These are phyloP conservation scores for Colossoma macropomum DNA, from an alignment of 2,113 vertebrate species.

Conservation along the genomic window DNA sequence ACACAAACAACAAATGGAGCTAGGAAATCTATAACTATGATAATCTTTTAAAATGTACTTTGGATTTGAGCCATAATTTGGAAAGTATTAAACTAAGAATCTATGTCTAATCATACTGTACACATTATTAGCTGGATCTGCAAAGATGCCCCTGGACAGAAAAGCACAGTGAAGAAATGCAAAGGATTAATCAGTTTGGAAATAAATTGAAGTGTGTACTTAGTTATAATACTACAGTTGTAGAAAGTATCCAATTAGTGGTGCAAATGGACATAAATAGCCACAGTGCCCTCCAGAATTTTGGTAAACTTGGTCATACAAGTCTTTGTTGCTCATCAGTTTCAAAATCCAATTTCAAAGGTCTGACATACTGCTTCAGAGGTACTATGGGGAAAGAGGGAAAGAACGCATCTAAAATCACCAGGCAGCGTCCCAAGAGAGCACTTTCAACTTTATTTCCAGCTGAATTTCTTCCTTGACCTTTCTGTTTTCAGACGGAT, in stretches of 20 bases:
- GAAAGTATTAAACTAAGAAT: neutral
- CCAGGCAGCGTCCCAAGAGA: neutral
- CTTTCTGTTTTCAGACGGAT: slow-evolving; percentile 34
- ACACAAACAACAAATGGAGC: neutral
- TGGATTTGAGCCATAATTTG: neutral
- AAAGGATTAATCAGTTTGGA: neutral
- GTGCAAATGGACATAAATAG: too few species aligned
- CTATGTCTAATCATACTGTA: neutral
- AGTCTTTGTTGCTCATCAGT: neutral
- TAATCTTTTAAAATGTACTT: slow-evolving; percentile 13
- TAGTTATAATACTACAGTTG: neutral
- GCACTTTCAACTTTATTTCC: slow-evolving; percentile 30
- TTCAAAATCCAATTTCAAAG: neutral
- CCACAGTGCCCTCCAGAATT: neutral
- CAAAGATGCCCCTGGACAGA: neutral
- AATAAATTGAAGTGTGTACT: neutral
- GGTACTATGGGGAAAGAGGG: neutral
- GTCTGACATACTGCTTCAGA: neutral
- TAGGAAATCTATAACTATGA: slow-evolving; percentile 11
- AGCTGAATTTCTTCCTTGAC: slow-evolving; percentile 8
- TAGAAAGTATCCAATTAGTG: too few species aligned
- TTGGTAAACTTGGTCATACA: neutral
- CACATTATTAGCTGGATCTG: neutral
- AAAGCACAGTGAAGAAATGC: neutral
- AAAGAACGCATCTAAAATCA: neutral